These are phyloP conservation scores for Arrhamphus sclerolepis DNA, from an alignment of 2,797 vertebrate species.

Conservation along the genomic window DNA sequence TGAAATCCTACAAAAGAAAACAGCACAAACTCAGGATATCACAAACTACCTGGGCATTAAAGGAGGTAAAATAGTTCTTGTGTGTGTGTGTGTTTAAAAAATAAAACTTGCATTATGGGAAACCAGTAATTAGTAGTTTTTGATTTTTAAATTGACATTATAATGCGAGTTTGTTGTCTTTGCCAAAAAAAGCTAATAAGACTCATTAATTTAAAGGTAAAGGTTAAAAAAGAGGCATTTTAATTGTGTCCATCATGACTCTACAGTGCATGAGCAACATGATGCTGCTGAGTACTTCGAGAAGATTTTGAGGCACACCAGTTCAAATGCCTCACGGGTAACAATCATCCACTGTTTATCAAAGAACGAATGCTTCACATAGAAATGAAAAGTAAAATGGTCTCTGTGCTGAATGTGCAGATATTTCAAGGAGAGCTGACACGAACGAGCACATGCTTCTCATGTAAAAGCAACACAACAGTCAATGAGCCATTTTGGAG, in stretches of 20 bases:
- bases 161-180: too few relatives aligned
- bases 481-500: slow-evolving; percentile 6
- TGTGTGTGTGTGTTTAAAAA: too few relatives aligned
- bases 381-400: not conserved
- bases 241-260: not conserved
- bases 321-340: not conserved
- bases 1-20: not conserved
- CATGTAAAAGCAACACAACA: not conserved
- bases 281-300: slow-evolving; percentile 15
- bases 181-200: not conserved
- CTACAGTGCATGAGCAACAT: slow-evolving; percentile 6
- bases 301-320: slow-evolving; percentile 8
- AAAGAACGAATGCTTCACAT: not conserved
- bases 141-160: not conserved
- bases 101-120: too few relatives aligned
- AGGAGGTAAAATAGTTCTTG: not conserved
- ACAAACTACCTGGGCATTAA: slow-evolving; percentile 9
- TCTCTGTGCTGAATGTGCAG: not conserved
- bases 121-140: not conserved
- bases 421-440: slow-evolving; percentile 21
- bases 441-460: not conserved
- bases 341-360: not conserved
- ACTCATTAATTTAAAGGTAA: not conserved
- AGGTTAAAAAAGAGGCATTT: not conserved
- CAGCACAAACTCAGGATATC: not conserved